Evolutionary conservation across 2,113 vertebrate genomes (phyloP).

Genomic region (Phylloscopus trochiloides): DNA sequence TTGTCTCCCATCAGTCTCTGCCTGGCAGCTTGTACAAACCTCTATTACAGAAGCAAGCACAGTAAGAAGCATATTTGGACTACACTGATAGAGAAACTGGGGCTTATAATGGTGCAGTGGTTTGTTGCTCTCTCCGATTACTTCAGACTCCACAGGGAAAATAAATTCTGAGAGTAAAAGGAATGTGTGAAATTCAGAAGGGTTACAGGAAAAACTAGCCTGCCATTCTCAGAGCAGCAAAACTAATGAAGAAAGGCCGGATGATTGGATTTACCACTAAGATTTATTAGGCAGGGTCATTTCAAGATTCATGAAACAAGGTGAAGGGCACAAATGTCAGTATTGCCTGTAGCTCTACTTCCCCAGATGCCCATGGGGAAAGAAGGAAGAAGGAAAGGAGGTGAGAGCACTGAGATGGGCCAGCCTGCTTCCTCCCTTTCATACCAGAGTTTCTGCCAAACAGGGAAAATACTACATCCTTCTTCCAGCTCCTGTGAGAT

Average conservation of each 20-base stretch:
- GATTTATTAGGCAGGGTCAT: conserved; percentile 3
- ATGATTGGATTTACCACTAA: not conserved
- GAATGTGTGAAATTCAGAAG: conserved; percentile 52
- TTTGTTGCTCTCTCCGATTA: conserved; percentile 41
- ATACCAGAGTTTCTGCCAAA: not conserved
- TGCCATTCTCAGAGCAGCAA: conserved; percentile 30
- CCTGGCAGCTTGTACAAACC: not conserved
- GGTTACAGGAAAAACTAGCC: conserved; percentile 11
- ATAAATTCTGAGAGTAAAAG: conserved; percentile 42
- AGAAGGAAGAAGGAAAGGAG: not conserved
- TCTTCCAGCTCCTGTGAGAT: not conserved
- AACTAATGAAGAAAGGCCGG: conserved; percentile 18
- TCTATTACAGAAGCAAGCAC: not conserved
- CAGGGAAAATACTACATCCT: not conserved
- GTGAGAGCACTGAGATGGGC: not conserved
- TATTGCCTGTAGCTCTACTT: not conserved
- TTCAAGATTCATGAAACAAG: not conserved
- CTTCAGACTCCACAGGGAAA: conserved; percentile 48
- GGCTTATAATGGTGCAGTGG: not conserved
- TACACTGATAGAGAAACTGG: not conserved
- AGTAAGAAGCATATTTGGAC: not conserved
- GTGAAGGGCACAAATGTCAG: not conserved
- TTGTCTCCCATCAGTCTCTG: not conserved
- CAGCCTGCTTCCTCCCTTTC: not conserved
- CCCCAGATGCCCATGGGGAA: not conserved